A percentile compares a stretch with the other conserved stretches of the same genome.
Evolutionary conservation across 2,113 vertebrate species (phyloP).

Genomic region (Peromyscus leucopus): DNA sequence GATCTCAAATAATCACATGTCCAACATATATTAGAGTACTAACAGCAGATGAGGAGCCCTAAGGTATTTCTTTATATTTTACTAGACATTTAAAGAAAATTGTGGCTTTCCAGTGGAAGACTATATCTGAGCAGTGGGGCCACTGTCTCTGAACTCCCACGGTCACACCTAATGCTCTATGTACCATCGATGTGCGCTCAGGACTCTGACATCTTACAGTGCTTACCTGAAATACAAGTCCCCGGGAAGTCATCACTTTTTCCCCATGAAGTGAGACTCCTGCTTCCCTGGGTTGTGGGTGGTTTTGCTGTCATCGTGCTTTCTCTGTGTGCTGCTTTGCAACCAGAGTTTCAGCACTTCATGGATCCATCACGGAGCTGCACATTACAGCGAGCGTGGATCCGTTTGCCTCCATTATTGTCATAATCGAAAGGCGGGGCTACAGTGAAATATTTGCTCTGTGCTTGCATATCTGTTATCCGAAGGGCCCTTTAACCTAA

Average conservation of each 20-base stretch:
- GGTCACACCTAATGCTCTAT: neutral
- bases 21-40: neutral
- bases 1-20: conserved; percentile 8
- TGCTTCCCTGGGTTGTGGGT: conserved; percentile 66
- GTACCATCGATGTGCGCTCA: conserved; percentile 8
- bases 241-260: conserved; percentile 70
- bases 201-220: conserved; percentile 51
- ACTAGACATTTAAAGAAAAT: neutral
- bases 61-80: conserved; percentile 32
- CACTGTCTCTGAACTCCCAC: neutral
- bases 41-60: neutral
- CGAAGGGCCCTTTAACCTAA: conserved; percentile 90
- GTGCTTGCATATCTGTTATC: conserved; percentile 89
- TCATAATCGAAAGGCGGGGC: conserved; percentile 88
- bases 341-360: conserved; percentile 68
- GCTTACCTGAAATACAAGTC: conserved; percentile 65
- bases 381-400: conserved; percentile 83
- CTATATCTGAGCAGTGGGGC: neutral
- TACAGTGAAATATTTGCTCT: conserved; percentile 89
- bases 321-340: conserved; percentile 80
- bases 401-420: conserved; percentile 86
- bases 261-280: conserved; percentile 70
- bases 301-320: conserved; percentile 68
- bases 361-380: conserved; percentile 82
- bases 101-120: conserved; percentile 1